phyloP scores from a whole-genome alignment of 2,113 vertebrate genomes.

The Melanerpes aurifrons region DNA sequence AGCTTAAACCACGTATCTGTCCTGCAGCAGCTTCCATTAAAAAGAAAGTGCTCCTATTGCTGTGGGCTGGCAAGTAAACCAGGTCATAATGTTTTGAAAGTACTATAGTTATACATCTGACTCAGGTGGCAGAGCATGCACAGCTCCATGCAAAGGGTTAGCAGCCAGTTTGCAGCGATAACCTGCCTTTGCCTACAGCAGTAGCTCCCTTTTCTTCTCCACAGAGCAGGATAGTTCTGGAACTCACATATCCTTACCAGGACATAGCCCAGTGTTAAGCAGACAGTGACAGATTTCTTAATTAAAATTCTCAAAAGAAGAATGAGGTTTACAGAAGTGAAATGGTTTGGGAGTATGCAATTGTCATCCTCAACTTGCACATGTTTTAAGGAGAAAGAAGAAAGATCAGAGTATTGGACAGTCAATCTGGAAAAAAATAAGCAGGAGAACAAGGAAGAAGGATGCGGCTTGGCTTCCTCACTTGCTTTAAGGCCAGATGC shows the following conservation, averaged over 20 bases:
- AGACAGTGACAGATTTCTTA: fast-evolving
- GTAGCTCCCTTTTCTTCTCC: neutral
- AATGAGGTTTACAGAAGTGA: neutral
- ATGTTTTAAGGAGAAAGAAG: neutral
- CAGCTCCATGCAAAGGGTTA: neutral
- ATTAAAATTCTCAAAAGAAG: neutral
- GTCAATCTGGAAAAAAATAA: neutral
- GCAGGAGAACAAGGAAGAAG: neutral
- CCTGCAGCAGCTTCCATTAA: neutral
- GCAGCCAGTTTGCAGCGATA: neutral
- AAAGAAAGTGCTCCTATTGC: neutral
- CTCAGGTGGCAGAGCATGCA: neutral
- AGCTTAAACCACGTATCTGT: neutral
- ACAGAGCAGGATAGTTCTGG: neutral
- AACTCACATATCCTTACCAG: neutral
- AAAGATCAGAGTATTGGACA: neutral
- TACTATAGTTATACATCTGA: neutral
- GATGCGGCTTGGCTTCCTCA: neutral
- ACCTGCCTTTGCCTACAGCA: neutral
- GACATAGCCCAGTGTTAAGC: neutral
- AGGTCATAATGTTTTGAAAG: neutral
- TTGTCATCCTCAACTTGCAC: neutral
- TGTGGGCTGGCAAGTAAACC: neutral
- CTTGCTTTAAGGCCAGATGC: neutral
- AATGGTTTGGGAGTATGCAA: fast-evolving